phyloP scores from a whole-genome alignment of 1,140 invertebrate species.

The Chionoecetes opilio region DNA sequence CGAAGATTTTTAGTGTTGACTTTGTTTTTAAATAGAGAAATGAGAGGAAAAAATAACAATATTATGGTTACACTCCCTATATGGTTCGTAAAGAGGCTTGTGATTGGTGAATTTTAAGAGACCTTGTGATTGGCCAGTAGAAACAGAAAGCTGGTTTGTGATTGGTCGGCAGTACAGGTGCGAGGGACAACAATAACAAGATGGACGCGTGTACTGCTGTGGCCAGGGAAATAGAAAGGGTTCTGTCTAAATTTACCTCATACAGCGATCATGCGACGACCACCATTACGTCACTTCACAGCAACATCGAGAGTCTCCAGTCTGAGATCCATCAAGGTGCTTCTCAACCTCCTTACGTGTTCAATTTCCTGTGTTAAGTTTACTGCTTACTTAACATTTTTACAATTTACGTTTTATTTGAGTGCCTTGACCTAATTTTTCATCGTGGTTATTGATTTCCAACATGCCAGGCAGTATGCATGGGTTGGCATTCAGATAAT shows the following conservation, averaged over 20 bases:
- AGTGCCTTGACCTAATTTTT: no score
- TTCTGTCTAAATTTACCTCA: slow-evolving; percentile 63
- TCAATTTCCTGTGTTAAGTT: no score
- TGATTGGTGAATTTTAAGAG: background rate
- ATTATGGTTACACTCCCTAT: background rate
- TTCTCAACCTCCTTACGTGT: no score
- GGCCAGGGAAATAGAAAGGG: slow-evolving; percentile 68
- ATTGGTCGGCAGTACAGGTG: slow-evolving; percentile 1
- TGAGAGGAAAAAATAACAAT: background rate
- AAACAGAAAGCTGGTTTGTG: background rate
- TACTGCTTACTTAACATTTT: no score
- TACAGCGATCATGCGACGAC: slow-evolving; percentile 69
- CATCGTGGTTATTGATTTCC: no score
- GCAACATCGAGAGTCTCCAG: slow-evolving; percentile 64
- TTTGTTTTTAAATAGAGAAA: no score
- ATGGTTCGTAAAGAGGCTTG: background rate
- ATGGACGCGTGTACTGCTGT: slow-evolving; percentile 74
- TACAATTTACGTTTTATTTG: no score
- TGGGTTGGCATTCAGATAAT: no score
- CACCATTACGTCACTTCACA: slow-evolving; percentile 42
- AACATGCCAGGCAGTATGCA: no score
- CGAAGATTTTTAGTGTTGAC: no score
- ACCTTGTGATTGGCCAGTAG: slow-evolving; percentile 3
- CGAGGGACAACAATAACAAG: slow-evolving; percentile 70
- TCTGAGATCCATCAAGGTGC: slow-evolving; percentile 63